phyloP scores from a whole-genome alignment of 2,113 vertebrate species.

The Formicarius rufipectus region DNA sequence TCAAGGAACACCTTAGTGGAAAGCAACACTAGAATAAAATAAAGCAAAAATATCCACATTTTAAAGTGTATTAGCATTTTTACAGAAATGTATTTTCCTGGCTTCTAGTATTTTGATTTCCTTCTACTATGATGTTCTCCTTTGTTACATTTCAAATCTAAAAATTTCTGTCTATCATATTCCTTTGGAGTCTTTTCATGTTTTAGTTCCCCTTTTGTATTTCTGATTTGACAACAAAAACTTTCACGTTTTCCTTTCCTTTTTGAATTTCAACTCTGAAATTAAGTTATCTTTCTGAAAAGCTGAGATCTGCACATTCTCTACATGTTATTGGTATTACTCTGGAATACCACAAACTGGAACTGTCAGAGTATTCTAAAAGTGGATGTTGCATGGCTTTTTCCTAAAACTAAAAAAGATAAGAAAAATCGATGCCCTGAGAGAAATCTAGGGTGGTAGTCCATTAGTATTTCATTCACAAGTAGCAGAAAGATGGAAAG shows the following conservation, averaged over 20 bases:
- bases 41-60: neutral
- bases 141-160: neutral
- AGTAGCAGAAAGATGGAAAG: neutral
- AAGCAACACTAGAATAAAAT: neutral
- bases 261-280: neutral
- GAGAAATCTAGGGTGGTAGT: neutral
- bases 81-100: neutral
- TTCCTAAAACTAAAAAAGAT: neutral
- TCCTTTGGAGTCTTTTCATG: neutral
- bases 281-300: neutral
- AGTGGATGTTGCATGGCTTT: accelerated
- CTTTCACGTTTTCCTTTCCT: neutral
- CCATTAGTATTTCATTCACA: neutral
- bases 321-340: neutral
- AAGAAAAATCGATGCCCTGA: neutral
- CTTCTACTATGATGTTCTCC: neutral
- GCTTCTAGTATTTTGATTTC: neutral
- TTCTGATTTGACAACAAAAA: neutral
- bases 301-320: neutral
- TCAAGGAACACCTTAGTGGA: neutral
- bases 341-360: neutral
- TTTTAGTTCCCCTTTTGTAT: neutral
- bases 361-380: neutral
- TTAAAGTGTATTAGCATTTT: neutral
- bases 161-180: neutral